Percentiles rank a stretch among this genome's conserved stretches.
Conservation (phyloP, 37 sponge, comb jelly and placozoan genomes). For the Mnemiopsis leidyi region DNA sequence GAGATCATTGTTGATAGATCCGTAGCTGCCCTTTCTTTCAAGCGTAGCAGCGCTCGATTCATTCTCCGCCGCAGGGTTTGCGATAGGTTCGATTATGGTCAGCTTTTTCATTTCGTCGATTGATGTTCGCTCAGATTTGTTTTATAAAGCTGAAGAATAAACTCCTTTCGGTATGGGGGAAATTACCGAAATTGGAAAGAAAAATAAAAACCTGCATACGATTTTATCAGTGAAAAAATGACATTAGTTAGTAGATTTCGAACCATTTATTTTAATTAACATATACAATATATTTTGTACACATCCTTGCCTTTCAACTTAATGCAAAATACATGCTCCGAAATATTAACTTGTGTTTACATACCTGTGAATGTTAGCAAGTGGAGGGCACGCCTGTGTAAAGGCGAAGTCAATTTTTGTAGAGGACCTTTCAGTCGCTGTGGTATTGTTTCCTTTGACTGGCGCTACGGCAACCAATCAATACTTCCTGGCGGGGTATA, state of each 20-base stretch:
- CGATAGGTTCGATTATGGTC: not conserved
- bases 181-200: too few species aligned
- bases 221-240: too few species aligned
- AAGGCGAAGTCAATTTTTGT: not conserved
- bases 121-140: not conserved
- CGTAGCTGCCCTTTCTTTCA: not conserved
- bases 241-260: too few species aligned
- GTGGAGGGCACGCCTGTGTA: not conserved
- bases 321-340: too few species aligned
- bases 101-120: not conserved
- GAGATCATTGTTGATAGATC: not conserved
- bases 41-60: not conserved
- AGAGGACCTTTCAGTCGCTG: not conserved
- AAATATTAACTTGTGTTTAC: not conserved
- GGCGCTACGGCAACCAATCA: not conserved
- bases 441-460: not conserved
- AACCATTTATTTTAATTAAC: too few species aligned
- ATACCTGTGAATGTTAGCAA: not conserved
- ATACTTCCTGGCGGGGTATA: too few species aligned
- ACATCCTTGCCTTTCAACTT: too few species aligned
- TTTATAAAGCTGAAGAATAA: too few species aligned
- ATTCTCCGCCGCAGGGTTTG: not conserved
- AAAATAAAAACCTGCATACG: too few species aligned
- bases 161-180: too few species aligned
- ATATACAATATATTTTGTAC: too few species aligned